These are phyloP conservation scores for Lepidothrix coronata DNA, from an alignment of 2,113 vertebrate genomes.

Conservation along the genomic window DNA sequence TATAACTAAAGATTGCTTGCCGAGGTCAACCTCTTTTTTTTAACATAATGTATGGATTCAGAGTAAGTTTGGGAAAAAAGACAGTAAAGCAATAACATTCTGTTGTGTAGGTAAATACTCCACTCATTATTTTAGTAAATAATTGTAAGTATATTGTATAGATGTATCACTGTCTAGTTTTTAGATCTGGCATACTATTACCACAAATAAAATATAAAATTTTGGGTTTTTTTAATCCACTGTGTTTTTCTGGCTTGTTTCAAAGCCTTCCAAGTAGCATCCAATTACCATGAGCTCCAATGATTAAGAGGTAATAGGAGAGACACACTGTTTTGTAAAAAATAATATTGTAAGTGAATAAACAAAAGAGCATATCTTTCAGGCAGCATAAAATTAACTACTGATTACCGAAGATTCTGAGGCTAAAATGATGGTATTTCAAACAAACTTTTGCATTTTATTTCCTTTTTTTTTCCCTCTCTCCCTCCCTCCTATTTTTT, in stretches of 20 bases:
- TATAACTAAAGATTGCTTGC: neutral
- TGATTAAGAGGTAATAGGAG: neutral
- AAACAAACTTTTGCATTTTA: neutral
- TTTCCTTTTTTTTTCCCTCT: neutral
- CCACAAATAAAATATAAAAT: neutral
- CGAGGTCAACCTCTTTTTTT: neutral
- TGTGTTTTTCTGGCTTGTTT: neutral
- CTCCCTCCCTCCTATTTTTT: neutral
- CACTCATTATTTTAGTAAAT: neutral
- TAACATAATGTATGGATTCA: neutral
- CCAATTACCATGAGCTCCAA: neutral
- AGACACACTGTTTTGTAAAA: neutral
- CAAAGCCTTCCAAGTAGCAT: neutral
- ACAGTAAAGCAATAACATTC: neutral
- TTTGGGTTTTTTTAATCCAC: fast-evolving
- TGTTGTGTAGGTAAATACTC: neutral
- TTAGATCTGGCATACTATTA: neutral
- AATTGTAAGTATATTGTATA: neutral
- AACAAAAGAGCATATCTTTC: neutral
- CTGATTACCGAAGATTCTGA: neutral
- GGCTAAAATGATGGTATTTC: neutral
- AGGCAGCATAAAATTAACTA: neutral
- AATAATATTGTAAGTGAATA: neutral
- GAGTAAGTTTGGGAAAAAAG: neutral
- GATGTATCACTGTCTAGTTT: neutral